Base-by-base conservation (phyloP, 2,797 vertebrate species). In the Morus bassanus region DNA sequence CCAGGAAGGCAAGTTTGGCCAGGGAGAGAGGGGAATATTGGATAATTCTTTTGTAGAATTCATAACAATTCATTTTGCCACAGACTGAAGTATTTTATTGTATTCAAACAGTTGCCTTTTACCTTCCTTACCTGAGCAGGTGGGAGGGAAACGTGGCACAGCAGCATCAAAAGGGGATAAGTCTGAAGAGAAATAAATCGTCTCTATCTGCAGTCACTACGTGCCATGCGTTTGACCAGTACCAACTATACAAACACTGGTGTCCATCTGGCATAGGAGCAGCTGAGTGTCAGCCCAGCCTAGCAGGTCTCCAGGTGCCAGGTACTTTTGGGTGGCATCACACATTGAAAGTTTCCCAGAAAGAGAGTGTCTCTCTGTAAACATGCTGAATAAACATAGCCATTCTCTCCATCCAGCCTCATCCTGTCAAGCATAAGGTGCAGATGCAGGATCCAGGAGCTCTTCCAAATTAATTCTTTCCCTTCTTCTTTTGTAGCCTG, bases 301-400 rank as follows among this genome's bases (percentile, higher is more conserved):
- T 27, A 33, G 37, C 10, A 11, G 46, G 22, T 63, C 68, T 82
- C 54, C 30, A 37, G 75, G 50, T 82, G 81, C 84, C 69, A 80
- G 91, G 77, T 68, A 68, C 63, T 91, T 94, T 53, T 93, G 68
- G 64, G 85, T 73, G 88, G 90, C 83, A 83, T 77, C 54, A 69
- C 50, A 31, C 27, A 69, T 7, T 87, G 59, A 85, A 60, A 14
- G 30, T 50, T 96, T 93, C 82, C 85, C 1, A 14, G 72, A 59
- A 91, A 76, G 60, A 91, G 60, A 43, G 18, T 0, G 1, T 80
- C 18, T 77, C 51, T 77, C 28, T 59, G 60, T 89, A 83, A 91
- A 80, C 30, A 21, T 19, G 35, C 68, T 93, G 77, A 72, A 79
- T 54, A 93, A 93, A 89, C 25, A 30, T 21, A 75, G 35, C 54